Conservation (phyloP, 2,888 invertebrate genomes). For the Anorthoa munda region DNA sequence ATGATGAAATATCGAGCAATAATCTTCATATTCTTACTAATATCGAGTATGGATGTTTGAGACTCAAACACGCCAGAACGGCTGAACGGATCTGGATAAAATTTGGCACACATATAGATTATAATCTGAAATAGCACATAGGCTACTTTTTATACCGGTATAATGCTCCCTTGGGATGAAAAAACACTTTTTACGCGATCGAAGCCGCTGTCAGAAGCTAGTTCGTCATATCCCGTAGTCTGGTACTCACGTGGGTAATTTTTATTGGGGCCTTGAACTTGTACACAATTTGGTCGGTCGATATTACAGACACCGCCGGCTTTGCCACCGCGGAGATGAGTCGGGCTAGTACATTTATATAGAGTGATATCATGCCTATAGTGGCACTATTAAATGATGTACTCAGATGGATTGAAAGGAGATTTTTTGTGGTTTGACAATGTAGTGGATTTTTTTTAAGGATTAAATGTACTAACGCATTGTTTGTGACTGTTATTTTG, state of each 20-base stretch:
- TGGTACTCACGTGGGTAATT: slow-evolving; percentile 81
- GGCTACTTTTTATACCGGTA: too few relatives aligned
- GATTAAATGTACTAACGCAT: background rate
- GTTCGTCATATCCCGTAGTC: slow-evolving; percentile 78
- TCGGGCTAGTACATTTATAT: slow-evolving; percentile 76
- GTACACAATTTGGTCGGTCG: slow-evolving; percentile 87
- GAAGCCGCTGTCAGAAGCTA: too few relatives aligned
- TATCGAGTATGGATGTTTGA: too few relatives aligned
- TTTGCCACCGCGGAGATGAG: slow-evolving; percentile 75
- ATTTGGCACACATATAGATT: too few relatives aligned
- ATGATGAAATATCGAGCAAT: slow-evolving; percentile 69
- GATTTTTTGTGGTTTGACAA: slow-evolving; percentile 33
- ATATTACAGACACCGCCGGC: slow-evolving; percentile 82
- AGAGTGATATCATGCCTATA: slow-evolving; percentile 81
- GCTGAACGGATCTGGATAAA: too few relatives aligned
- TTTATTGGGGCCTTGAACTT: slow-evolving; percentile 90
- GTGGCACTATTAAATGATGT: slow-evolving; percentile 60
- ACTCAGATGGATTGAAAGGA: slow-evolving; percentile 33
- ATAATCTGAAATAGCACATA: too few relatives aligned
- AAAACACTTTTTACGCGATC: too few relatives aligned
- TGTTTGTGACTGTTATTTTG: background rate
- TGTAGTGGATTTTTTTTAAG: slow-evolving; percentile 2
- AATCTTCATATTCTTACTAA: slow-evolving; percentile 44
- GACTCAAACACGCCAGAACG: too few relatives aligned
- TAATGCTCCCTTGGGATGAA: too few relatives aligned